phyloP scores from a whole-genome alignment of 2,888 invertebrate genomes.

The Drosophila tanythrix region DNA sequence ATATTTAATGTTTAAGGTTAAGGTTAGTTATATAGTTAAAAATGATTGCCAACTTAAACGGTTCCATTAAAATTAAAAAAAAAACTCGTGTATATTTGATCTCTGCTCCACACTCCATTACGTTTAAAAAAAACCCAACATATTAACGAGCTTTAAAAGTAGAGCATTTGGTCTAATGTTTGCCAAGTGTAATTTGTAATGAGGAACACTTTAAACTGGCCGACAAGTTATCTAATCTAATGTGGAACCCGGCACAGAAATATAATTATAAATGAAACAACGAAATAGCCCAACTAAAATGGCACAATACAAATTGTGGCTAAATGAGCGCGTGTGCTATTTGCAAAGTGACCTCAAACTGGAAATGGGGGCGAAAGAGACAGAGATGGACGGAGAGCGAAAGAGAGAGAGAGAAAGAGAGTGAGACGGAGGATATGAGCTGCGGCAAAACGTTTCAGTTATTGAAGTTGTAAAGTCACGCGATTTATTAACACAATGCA shows the following conservation, averaged over 20 bases:
- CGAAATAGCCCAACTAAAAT: constrained; percentile 11
- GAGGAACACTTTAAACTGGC: constrained; percentile 2
- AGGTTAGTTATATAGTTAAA: neutral
- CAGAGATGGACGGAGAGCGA: neutral
- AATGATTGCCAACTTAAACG: neutral
- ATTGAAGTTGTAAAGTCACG: constrained; percentile 33
- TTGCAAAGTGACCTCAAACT: constrained; percentile 40
- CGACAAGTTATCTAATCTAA: constrained; percentile 41
- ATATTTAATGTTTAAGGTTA: neutral
- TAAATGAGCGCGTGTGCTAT: constrained; percentile 29
- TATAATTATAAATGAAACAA: constrained; percentile 1
- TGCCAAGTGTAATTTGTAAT: constrained; percentile 8
- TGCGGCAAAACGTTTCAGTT: constrained; percentile 17
- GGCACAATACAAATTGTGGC: constrained; percentile 12
- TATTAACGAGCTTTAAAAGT: constrained; percentile 14
- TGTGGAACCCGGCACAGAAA: neutral
- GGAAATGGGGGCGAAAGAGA: neutral
- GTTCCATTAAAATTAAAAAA: constrained; percentile 3
- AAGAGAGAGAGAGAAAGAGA: neutral
- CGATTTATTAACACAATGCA: constrained; percentile 11
- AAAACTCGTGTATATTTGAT: neutral
- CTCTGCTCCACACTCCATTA: constrained; percentile 9
- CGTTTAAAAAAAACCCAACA: neutral
- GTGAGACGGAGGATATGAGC: neutral
- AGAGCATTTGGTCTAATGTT: constrained; percentile 5